Percentiles rank a stretch among this genome's conserved stretches.
phyloP scores from a whole-genome alignment of 1,140 invertebrate genomes.

The Pomacea maculata region DNA sequence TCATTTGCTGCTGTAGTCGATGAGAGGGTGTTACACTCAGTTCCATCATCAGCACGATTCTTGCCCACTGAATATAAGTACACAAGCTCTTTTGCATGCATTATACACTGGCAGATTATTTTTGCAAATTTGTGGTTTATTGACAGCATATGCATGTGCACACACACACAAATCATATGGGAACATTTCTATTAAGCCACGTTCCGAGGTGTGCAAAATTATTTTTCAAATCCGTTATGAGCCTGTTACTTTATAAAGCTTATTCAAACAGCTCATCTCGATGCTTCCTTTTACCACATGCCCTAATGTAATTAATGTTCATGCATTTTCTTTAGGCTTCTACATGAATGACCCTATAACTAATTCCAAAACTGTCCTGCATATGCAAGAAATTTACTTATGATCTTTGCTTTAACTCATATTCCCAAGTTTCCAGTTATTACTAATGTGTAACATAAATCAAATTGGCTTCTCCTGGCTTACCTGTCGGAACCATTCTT shows the following conservation, averaged over 20 bases:
- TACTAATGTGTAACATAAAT: background rate
- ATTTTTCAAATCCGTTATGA: no score
- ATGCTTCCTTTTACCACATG: no score
- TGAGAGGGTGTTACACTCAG: constrained; percentile 90
- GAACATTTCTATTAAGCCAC: no score
- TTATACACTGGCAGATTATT: background rate
- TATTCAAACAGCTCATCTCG: no score
- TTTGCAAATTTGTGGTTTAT: no score
- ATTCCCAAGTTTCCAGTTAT: background rate
- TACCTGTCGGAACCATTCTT: constrained; percentile 98
- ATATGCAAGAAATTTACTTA: background rate
- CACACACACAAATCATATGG: background rate
- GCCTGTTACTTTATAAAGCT: no score
- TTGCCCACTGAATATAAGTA: constrained; percentile 81
- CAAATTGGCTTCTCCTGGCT: constrained; percentile 10
- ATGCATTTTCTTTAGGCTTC: no score
- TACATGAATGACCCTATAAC: background rate
- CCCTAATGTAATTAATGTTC: no score
- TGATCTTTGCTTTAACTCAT: background rate
- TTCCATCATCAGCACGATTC: constrained; percentile 96
- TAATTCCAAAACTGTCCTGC: background rate
- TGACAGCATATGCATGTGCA: background rate
- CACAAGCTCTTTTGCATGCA: background rate
- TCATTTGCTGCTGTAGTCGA: constrained; percentile 82
- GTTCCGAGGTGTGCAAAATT: no score